phyloP scores from a whole-genome alignment of 2,797 vertebrate genomes.

The Neosilurus hyrtlii region DNA sequence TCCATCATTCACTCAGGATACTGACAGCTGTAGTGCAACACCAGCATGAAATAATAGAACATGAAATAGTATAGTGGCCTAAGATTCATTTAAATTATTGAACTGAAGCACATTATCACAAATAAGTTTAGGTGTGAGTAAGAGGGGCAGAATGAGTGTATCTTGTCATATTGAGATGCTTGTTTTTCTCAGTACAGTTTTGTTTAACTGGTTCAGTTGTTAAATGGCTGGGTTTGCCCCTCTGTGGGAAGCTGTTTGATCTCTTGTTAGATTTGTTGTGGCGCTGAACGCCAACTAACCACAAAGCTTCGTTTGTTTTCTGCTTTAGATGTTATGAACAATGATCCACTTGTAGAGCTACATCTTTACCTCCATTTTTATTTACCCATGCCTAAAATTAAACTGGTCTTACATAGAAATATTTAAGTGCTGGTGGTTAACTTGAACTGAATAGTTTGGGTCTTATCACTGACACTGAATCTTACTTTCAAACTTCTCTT shows the following conservation, averaged over 20 bases:
- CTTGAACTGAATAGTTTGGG: not conserved
- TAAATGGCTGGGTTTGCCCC: conserved; percentile 5
- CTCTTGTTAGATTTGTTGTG: not conserved
- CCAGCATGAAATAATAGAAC: too few relatives aligned
- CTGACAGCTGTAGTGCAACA: too few relatives aligned
- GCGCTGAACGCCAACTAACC: not conserved
- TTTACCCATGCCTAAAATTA: not conserved
- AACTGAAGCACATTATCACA: too few relatives aligned
- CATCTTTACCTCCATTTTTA: not conserved
- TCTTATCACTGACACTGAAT: not conserved
- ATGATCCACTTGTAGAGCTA: conserved; percentile 1
- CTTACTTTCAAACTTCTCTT: not conserved
- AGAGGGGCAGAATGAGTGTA: not conserved
- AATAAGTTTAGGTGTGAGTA: not conserved
- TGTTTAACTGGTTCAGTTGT: not conserved
- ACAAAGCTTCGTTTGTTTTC: not conserved
- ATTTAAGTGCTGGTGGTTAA: not conserved
- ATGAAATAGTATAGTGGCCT: too few relatives aligned
- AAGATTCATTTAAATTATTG: too few relatives aligned
- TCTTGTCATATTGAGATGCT: not conserved
- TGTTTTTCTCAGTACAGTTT: not conserved
- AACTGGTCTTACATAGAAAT: not conserved
- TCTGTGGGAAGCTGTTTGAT: not conserved
- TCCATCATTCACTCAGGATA: too few relatives aligned
- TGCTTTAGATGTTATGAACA: conserved; percentile 18